Base-by-base conservation (phyloP, 2,888 invertebrate genomes). In the Coelopa pilipes region DNA sequence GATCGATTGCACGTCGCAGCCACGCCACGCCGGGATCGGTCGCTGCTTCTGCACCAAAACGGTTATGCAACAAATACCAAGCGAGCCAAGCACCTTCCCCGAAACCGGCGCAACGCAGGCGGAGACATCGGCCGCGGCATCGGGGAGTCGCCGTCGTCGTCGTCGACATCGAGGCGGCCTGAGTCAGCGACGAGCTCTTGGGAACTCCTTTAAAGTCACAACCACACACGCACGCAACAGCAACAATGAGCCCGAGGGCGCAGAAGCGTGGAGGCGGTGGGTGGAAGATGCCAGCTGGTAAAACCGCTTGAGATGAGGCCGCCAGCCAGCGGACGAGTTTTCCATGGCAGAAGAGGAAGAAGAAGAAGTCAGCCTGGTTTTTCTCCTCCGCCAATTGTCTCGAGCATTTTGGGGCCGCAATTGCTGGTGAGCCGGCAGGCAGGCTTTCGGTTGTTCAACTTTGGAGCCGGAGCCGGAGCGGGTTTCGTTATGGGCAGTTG, bases 391-490 rank as follows among this genome's bases (percentile, higher is more conserved):
- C 5, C 24, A 66, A 9, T 66, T 24, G 21, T 66, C 50, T 21
- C 34, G 21, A 21, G 50, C 45, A 13, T 66, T 50, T 50, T 50
- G 49, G 49, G 50, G 50, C 66, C 50, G 45, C 45, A 53, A 65
- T 55, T 53, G 53, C 24, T 63, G 19, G 21, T 34, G 17, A 59
- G 69, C 24, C 46, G 34, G 34, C 34, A 34, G 34, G 34, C 34
- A 34, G 45, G 19, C 55, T 55, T 55, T 53, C 71, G 65, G 71
- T 63, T 71, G 65, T 71, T 71, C 63, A 71, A 71, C 71, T 65
- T 59, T 59, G 13, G 10, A 59, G 57, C 34, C 7, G 34, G n/a
- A n/a, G n/a, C n/a, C n/a, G n/a, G n/a, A n/a, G n/a, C n/a, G n/a
- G n/a, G n/a, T n/a, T n/a, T n/a, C n/a, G n/a, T n/a, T n/a, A n/a